Conservation (phyloP, 2,888 invertebrate genomes). For the Onthophagus sagittarius region DNA sequence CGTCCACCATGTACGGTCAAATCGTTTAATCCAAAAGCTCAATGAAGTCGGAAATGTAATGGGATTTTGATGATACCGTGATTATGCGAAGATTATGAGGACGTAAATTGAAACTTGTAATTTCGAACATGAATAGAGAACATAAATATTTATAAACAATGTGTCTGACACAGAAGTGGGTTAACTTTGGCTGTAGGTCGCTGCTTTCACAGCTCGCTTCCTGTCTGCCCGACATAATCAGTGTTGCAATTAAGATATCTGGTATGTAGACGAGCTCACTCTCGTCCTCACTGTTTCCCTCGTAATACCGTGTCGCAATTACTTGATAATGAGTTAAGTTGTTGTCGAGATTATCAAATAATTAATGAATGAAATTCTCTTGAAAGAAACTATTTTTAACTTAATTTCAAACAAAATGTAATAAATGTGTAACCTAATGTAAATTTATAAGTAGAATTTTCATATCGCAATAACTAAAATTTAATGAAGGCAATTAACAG, state of each 20-base stretch:
- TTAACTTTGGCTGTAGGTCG: background rate
- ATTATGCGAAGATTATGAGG: background rate
- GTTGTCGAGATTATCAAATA: background rate
- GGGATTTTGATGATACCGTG: background rate
- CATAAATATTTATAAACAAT: background rate
- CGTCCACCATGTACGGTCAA: background rate
- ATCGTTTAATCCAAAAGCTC: background rate
- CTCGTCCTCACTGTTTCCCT: background rate
- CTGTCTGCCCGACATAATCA: background rate
- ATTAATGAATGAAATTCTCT: background rate
- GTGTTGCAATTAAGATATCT: background rate
- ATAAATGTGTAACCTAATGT: too few relatives aligned
- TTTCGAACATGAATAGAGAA: too few relatives aligned
- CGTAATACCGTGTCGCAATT: background rate
- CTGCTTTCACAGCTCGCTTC: background rate
- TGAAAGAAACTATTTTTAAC: background rate
- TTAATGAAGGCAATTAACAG: background rate
- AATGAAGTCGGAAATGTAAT: background rate
- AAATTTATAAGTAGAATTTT: background rate
- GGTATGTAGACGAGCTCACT: background rate
- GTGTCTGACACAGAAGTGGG: background rate
- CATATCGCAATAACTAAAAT: background rate
- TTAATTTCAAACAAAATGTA: background rate
- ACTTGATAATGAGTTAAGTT: background rate
- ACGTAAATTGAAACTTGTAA: too few relatives aligned